Evolutionary conservation across 1,140 invertebrate genomes (phyloP), one percentile per base, ranked within the genome.

Genomic region (Achatina immaculata): DNA sequence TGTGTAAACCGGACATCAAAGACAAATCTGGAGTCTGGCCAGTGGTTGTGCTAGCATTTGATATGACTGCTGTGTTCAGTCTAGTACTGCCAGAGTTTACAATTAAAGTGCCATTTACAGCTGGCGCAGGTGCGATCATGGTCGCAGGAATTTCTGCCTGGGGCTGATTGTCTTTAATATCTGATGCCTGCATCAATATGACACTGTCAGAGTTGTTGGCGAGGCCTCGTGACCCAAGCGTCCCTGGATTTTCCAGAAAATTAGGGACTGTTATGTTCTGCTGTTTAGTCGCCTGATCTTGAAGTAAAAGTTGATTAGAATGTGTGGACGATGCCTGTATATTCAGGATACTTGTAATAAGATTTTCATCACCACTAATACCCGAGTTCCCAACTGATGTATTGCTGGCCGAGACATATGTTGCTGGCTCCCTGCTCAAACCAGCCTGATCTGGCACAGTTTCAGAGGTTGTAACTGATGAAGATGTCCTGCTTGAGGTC

Each of bases 231-330:
- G 76, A 66, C 51, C 62, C n/a, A 9, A 38, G 1, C 14, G 65
- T 28, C 6, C 24, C 31, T 28, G 76, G 62, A 40, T 45, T 69
- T n/a, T 78, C 62, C 1, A 78, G 65, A 28, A 78, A 78, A 78
- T 78, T 78, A 34, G 76, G 76, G 24, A 78, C 65, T 45, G 75
- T 62, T 34, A 42, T 21, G 1, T 28, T 1, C 21, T 4, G 72
- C 28, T 71, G 68, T 14, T 42, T 71, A 24, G 16, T 40, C 1
- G 36, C 6, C 51, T 77, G 31, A 3, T 77, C 28, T 24, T 65
- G 31, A 24, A 72, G 31, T 14, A 28, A 7, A 40, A 34, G 31
- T 51, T 77, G 42, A 51, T 11, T 40, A 42, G 72, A 51, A 40
- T 14, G 28, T 21, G 28, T 21, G 36, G 72, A 43, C 2, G 31